Evolutionary conservation across 1,140 invertebrate species (phyloP).

Genomic region (Brachionus manjavacas): DNA sequence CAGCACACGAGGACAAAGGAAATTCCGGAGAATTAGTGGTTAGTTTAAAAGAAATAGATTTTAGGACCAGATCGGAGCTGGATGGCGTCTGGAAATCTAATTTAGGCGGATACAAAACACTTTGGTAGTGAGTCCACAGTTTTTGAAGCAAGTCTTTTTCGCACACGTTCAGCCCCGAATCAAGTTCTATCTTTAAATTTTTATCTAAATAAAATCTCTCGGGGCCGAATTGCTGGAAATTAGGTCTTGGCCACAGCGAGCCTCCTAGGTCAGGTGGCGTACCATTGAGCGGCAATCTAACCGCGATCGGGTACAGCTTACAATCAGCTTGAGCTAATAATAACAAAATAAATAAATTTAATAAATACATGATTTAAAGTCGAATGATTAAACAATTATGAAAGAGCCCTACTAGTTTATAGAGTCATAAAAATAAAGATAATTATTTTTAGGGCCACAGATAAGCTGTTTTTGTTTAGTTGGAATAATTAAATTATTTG

Average conservation of each 20-base stretch:
- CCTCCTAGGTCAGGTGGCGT: constrained; percentile 27
- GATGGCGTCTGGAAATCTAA: neutral
- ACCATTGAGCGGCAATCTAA: constrained; percentile 35
- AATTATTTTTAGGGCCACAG: neutral
- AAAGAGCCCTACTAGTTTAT: neutral
- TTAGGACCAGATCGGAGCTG: neutral
- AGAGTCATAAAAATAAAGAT: neutral
- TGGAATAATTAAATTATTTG: neutral
- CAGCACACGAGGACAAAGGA: neutral
- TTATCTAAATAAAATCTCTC: neutral
- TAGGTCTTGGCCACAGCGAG: constrained; percentile 15
- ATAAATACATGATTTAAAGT: neutral
- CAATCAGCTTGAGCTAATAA: neutral
- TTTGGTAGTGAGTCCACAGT: neutral
- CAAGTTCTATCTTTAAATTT: neutral
- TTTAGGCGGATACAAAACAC: constrained; percentile 5
- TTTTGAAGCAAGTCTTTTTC: constrained; percentile 25
- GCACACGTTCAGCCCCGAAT: neutral
- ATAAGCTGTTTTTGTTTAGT: neutral
- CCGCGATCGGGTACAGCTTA: constrained; percentile 23
- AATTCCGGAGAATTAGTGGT: neutral
- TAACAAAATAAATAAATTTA: neutral
- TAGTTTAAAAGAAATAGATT: neutral
- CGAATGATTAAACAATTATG: neutral
- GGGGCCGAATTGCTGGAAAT: neutral